Conservation (phyloP, 2,797 vertebrate species). For the Periparus ater region DNA sequence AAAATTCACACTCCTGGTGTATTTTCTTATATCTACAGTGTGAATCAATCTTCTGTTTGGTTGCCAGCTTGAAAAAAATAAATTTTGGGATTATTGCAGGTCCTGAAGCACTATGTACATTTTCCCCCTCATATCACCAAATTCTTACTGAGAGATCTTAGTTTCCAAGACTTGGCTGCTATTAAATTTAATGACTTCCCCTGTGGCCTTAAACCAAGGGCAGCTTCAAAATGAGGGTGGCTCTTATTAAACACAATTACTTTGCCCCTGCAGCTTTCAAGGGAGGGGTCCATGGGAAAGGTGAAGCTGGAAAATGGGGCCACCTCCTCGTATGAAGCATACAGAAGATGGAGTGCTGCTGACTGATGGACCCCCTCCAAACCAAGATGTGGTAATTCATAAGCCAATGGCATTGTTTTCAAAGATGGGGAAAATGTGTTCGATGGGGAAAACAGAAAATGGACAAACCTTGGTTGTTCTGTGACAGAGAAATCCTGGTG, state of each 20-base stretch:
- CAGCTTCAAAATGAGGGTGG: conserved; percentile 18
- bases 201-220: conserved; percentile 2
- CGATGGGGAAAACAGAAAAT: background rate
- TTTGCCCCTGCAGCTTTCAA: background rate
- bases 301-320: background rate
- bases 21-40: background rate
- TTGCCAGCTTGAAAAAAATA: background rate
- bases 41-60: conserved; percentile 27
- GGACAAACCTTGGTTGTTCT: background rate
- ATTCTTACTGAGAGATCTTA: background rate
- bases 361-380: background rate
- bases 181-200: conserved; percentile 47
- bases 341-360: background rate
- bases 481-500: background rate
- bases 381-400: background rate
- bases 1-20: conserved; percentile 36
- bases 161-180: background rate
- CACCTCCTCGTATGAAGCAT: background rate
- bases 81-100: background rate
- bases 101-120: background rate
- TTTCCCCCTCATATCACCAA: background rate
- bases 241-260: conserved; percentile 36
- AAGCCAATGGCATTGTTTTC: background rate
- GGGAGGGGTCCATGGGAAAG: background rate
- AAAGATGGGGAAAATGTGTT: background rate